phyloP scores from a whole-genome alignment of 1,140 invertebrate genomes.

The Propsilocerus akamusi region DNA sequence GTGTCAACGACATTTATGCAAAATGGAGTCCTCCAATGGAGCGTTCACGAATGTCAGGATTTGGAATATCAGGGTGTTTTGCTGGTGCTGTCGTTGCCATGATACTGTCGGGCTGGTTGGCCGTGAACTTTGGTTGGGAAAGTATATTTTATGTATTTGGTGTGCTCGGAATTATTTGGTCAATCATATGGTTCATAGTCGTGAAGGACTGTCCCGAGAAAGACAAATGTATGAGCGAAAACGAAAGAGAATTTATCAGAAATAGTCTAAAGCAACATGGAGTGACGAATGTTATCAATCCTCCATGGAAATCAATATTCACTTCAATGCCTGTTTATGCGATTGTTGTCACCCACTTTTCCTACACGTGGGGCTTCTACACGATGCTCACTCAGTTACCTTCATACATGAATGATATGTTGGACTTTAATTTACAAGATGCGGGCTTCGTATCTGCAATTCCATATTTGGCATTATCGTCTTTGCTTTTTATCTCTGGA shows the following conservation, averaged over 20 bases:
- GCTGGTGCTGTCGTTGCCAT: conserved; percentile 56
- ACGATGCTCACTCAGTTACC: conserved; percentile 52
- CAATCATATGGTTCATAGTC: conserved; percentile 39
- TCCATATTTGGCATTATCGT: conserved; percentile 52
- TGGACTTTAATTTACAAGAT: conserved; percentile 43
- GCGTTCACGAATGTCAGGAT: conserved; percentile 44
- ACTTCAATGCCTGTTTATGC: conserved; percentile 42
- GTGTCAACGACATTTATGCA: background rate
- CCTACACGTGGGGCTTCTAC: conserved; percentile 44
- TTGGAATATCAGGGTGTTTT: conserved; percentile 58
- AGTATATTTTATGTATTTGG: conserved; percentile 73
- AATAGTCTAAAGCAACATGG: background rate
- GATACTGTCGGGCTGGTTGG: conserved; percentile 44
- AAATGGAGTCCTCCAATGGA: background rate
- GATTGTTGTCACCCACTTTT: conserved; percentile 38
- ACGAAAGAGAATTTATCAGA: conserved; percentile 42
- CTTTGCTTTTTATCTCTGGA: conserved; percentile 37
- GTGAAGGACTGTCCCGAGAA: conserved; percentile 52
- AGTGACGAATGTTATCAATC: conserved; percentile 1
- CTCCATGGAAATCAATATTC: conserved; percentile 44
- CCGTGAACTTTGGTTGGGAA: conserved; percentile 51
- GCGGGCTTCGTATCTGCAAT: conserved; percentile 54
- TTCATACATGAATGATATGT: conserved; percentile 45
- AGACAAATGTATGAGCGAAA: conserved; percentile 45
- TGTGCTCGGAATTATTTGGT: conserved; percentile 46